A percentile compares a stretch with the other conserved stretches of the same genome.
Evolutionary conservation across 2,888 invertebrate species (phyloP).

Genomic region (Deroplatys truncata): DNA sequence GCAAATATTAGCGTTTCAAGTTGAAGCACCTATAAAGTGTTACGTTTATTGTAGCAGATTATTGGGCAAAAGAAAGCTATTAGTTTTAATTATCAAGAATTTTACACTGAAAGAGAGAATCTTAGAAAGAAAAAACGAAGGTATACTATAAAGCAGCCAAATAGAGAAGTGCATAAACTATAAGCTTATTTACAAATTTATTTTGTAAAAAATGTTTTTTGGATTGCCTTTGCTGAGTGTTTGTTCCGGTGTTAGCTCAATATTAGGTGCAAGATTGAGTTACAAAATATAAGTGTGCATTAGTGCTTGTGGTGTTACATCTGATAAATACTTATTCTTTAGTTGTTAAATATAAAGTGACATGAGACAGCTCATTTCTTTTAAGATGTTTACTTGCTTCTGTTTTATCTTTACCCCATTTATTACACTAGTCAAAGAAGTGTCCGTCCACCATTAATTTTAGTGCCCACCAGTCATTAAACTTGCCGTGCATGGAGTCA

Average conservation of each 20-base stretch:
- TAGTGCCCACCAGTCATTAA: too few species aligned
- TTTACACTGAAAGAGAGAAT: background rate
- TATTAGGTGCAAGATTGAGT: background rate
- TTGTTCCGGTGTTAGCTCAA: background rate
- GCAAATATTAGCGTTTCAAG: background rate
- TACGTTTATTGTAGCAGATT: background rate
- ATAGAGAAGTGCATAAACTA: background rate
- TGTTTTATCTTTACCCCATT: too few species aligned
- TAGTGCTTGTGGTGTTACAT: background rate
- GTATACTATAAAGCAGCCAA: background rate
- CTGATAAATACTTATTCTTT: too few species aligned
- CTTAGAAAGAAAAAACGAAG: background rate
- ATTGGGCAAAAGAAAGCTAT: background rate
- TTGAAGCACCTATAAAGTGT: background rate
- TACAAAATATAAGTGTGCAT: background rate
- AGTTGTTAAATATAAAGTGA: too few species aligned
- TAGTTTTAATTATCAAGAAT: background rate
- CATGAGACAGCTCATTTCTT: too few species aligned
- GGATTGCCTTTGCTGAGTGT: background rate
- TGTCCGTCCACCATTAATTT: too few species aligned
- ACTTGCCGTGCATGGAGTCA: too few species aligned
- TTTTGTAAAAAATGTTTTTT: too few species aligned
- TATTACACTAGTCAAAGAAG: too few species aligned
- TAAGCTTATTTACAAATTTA: background rate
- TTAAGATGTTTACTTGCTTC: too few species aligned